Conservation (phyloP, 2,888 invertebrate species). For the Limnephilus marmoratus region DNA sequence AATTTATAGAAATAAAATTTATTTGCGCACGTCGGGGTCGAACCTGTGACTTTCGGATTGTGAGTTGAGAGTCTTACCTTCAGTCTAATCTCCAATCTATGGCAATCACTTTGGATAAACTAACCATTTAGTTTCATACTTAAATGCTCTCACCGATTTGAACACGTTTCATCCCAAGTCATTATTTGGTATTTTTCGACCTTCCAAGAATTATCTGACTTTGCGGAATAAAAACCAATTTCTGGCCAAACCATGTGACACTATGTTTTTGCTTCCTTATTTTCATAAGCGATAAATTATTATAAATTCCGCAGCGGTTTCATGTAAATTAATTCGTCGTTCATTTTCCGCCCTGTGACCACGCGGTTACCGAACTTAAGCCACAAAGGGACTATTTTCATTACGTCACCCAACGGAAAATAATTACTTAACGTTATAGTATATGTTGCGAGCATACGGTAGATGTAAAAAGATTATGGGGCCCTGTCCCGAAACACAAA, state of each 20-base stretch:
- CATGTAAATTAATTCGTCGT: not conserved
- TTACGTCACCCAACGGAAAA: conserved; percentile 41
- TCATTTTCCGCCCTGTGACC: not conserved
- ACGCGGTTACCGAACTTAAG: conserved; percentile 9
- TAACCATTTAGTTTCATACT: too few relatives aligned
- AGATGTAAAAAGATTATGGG: conserved; percentile 24
- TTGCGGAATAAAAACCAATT: not conserved
- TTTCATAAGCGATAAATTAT: not conserved
- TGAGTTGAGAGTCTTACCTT: too few relatives aligned
- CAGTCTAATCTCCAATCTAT: too few relatives aligned
- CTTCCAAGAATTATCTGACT: not conserved
- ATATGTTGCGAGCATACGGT: not conserved
- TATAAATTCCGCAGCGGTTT: not conserved
- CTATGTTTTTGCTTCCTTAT: not conserved
- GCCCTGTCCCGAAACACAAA: not conserved
- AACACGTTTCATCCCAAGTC: not conserved
- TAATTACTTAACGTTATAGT: conserved; percentile 28
- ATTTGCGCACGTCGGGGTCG: too few relatives aligned
- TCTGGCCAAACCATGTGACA: not conserved
- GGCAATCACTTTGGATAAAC: too few relatives aligned
- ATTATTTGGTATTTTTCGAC: not conserved
- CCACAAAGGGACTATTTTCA: conserved; percentile 32
- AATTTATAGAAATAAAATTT: too few relatives aligned
- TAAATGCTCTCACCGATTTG: not conserved
- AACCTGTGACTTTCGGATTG: too few relatives aligned